These are phyloP conservation scores for Hesperia comma DNA, from an alignment of 2,888 invertebrate species.

Conservation along the genomic window DNA sequence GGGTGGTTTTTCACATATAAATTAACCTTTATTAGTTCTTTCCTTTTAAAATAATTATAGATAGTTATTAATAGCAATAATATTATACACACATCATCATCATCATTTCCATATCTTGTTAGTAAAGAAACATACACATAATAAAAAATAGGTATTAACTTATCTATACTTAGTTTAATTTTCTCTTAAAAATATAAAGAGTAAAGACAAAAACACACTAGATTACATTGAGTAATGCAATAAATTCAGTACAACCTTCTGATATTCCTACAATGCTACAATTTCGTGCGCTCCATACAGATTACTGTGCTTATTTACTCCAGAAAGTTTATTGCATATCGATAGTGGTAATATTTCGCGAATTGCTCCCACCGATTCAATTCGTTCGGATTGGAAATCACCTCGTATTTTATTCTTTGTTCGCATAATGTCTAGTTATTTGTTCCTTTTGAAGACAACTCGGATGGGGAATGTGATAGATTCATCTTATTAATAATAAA, in stretches of 20 bases:
- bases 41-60: too few relatives aligned
- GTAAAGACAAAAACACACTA: too few relatives aligned
- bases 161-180: too few relatives aligned
- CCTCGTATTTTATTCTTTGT: slow-evolving; percentile 25
- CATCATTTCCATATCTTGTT: too few relatives aligned
- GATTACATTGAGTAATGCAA: too few relatives aligned
- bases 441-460: slow-evolving; percentile 24
- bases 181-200: too few relatives aligned
- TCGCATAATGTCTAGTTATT: slow-evolving; percentile 24
- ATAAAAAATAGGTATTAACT: too few relatives aligned
- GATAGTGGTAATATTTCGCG: slow-evolving; percentile 45
- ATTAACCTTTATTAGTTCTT: too few relatives aligned
- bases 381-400: slow-evolving; percentile 10
- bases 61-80: too few relatives aligned
- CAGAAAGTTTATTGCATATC: slow-evolving; percentile 30
- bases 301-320: neutral
- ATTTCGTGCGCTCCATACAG: neutral
- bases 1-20: too few relatives aligned
- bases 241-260: neutral
- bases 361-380: slow-evolving; percentile 38
- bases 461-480: neutral
- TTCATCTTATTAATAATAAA: slow-evolving; percentile 17
- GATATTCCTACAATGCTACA: neutral
- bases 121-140: too few relatives aligned
- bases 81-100: too few relatives aligned